Evolutionary conservation across 2,888 invertebrate species (phyloP), one percentile per base, ranked within the genome.

Genomic region (Blastobasis adustella): DNA sequence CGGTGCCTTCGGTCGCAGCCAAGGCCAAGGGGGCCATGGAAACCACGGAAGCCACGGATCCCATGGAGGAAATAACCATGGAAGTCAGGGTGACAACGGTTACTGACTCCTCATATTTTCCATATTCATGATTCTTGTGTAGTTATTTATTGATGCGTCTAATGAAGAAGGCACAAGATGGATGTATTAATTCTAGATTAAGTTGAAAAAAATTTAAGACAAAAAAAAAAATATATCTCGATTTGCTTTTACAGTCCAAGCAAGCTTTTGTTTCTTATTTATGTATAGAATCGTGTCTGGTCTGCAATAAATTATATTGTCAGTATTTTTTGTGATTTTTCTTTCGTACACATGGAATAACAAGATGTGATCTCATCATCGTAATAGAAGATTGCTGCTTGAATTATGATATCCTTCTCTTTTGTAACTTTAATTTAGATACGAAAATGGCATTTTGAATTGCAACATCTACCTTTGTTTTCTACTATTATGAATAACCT

Each of bases 21-120:
- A 43, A 39, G 54, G 54, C 43, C 51, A 57, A 44, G 61, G 62
- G 55, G 56, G 55, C 60, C 63, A 65, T 59, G 66, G 65, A 53
- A 69, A 65, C 66, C 63, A 58, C 56, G 61, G 62, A 46, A 58
- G 53, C 46, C 60, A 58, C 50, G 66, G 65, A 53, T 69, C 64
- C 66, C 63, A 58, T 56, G 61, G 62, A 46, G 59, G 54, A 45
- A 59, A 58, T 50, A 58, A 58, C 10, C 55, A 58, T 46, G 58
- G 57, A 54, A 52, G 55, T 58, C 52, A 58, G 46, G 58, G 51
- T 49, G 60, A 58, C 4, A 66, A 65, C 53, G 72, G 74, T 8
- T 73, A 71, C 58, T 73, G 69, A 76, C 70, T 76, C 56, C 55
- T 56, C 47, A 54, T 23, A 44, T 6, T 53, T 56, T 53, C 52